Base-by-base conservation (phyloP, 35 echinoderm and acorn worm genomes). In the Ptychodera flava region DNA sequence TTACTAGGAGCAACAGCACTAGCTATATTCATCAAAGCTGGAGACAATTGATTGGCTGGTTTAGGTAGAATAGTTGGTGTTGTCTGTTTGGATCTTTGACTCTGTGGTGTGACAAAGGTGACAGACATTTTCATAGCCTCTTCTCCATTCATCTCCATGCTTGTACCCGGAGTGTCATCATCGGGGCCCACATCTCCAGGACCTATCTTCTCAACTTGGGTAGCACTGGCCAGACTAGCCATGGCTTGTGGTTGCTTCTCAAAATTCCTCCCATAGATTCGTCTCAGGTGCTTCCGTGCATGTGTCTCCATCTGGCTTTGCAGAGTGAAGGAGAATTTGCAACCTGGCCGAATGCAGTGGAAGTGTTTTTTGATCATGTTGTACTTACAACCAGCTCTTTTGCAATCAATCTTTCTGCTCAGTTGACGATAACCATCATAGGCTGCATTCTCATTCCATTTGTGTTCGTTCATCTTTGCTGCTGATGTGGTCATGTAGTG, bases 321-420 rank as follows among this genome's bases (percentile, higher is more conserved):
- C 92, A 94, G 96, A 16, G 94, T 37, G 85, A 99, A 99, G 77
- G 92, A 94, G 86, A 99, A 99, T 36, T 99, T 91, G 33, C 96
- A 99, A 16, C 96, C 96, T 76, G 90, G 93, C 32, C 94, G 92
- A 52, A 99, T 85, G 38, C 96, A 99, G 82, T 99, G 96, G 84
- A 92, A 99, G 90, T 99, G 96, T 38, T 99, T 99, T 37, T 99
- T 91, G 31, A 94, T 86, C 45, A 94, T 86, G 83, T 99, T 99
- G 88, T 94, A 99, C 86, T 99, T 99, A 88, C 96, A 99, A 31
- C 96, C 96, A 0, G 96, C 90, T 15, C 96, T 90, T 0, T 90
- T 89, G 33, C 96, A 99, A 52, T 99, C 96, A 81, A 91, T 16
- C 79, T 99, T 99, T 32, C 96, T 90, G 45, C 96, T 99, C 85